Conservation (phyloP, 2,797 vertebrate genomes). For the Dromococcyx pavoninus region DNA sequence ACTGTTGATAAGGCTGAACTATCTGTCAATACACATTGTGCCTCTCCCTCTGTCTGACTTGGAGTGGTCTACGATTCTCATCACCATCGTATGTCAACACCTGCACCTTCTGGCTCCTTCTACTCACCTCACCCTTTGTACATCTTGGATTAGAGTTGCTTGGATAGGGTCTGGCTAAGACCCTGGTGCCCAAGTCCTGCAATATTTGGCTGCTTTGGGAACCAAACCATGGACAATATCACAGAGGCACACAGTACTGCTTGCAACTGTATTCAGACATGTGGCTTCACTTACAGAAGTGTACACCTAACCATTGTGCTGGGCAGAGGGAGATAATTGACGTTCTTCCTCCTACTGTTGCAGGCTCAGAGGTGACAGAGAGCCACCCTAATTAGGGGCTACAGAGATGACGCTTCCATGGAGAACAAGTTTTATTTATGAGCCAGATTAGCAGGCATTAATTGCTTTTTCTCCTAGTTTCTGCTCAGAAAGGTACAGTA, state of each 20-base stretch:
- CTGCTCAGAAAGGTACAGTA: conserved; percentile 76
- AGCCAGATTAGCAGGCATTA: conserved; percentile 73
- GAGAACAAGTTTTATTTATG: conserved; percentile 72
- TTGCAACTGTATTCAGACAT: not conserved
- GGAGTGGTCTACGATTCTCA: conserved; percentile 59
- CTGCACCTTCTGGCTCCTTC: conserved; percentile 40
- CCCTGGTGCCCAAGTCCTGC: not conserved
- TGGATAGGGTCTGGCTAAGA: not conserved
- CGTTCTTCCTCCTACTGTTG: not conserved
- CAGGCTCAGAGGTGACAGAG: conserved; percentile 5
- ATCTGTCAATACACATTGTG: conserved; percentile 50
- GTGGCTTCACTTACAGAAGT: not conserved
- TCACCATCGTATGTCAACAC: conserved; percentile 41
- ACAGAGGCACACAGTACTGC: not conserved
- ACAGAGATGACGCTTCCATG: conserved; percentile 23
- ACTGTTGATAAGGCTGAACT: conserved; percentile 43
- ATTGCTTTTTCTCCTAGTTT: conserved; percentile 71
- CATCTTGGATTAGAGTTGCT: not conserved
- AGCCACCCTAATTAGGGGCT: conserved; percentile 5
- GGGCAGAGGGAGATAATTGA: not conserved
- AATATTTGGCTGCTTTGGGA: not conserved
- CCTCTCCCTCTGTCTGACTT: conserved; percentile 67
- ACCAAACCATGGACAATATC: not conserved
- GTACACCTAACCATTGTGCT: not conserved
- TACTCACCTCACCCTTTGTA: conserved; percentile 23